Evolutionary conservation across 2,888 invertebrate genomes (phyloP), one percentile per base, ranked within the genome.

Genomic region (Eristalinus sepulchralis): DNA sequence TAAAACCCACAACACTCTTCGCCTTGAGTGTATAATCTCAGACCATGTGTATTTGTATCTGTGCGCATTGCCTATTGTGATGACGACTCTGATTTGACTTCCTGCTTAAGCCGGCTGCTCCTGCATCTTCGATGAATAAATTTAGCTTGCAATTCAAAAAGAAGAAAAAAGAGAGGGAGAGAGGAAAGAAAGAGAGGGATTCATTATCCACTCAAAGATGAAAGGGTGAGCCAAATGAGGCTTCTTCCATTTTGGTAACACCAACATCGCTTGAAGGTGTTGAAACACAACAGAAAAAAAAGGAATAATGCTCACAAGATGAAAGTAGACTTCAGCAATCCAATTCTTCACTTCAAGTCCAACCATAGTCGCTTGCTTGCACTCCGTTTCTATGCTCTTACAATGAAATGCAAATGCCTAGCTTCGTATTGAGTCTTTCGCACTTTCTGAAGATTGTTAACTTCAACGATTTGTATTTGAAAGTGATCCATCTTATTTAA

Each of bases 401-500:
- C 72, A 81, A 72, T 66, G 60, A 75, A 86, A 70, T 86, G 75
- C 83, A 83, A 86, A 86, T 82, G 86, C 82, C 75, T 75, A 78
- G 63, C 31, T 68, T 64, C 53, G 75, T 78, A 86, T 78, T 78
- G 78, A 83, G 75, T 36, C 77, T 81, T 81, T 85, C 81, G 77
- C 77, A 85, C 85, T 85, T 80, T 85, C 81, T 63, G 57, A 63
- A 76, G 85, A 76, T 85, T 57, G 67, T 53, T 73, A 85, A 70
- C 89, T 88, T 78, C 71, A 88, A 88, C 88, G 88, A 89, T 85
- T 88, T 88, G 88, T 88, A 89, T 88, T 88, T 88, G 88, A 88
- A 88, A 86, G 89, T 83, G 79, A 89, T 89, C 86, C 84, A 88
- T 89, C 88, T 89, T 88, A 73, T 87, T 88, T 89, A 88, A 89